These are phyloP conservation scores for Archivesica marissinica DNA, from an alignment of 1,140 invertebrate species.

Conservation along the genomic window DNA sequence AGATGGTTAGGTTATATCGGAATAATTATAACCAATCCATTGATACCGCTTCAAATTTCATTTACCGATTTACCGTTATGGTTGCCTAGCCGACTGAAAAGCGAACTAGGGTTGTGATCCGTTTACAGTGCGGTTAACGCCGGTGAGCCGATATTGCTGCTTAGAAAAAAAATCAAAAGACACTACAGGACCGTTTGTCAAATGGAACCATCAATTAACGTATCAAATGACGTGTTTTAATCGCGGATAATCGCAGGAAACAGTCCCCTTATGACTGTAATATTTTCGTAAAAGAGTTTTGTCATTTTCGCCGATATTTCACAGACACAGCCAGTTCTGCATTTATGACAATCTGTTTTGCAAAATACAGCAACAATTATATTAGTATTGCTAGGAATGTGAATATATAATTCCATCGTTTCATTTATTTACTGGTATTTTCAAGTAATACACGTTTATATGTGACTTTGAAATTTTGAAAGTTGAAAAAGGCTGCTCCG, in stretches of 20 bases:
- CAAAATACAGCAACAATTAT: too few relatives aligned
- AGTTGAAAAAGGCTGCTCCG: too few relatives aligned
- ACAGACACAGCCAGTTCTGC: background rate
- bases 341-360: conserved; percentile 35
- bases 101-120: conserved; percentile 17
- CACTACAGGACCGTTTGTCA: conserved; percentile 23
- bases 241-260: conserved; percentile 32
- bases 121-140: conserved; percentile 44
- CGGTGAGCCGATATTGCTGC: conserved; percentile 1
- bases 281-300: background rate
- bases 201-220: conserved; percentile 49
- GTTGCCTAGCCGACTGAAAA: conserved; percentile 53
- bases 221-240: conserved; percentile 56
- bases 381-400: background rate
- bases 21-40: conserved; percentile 54
- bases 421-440: too few relatives aligned
- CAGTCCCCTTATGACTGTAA: conserved; percentile 46
- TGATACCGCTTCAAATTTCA: conserved; percentile 62
- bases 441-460: too few relatives aligned
- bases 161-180: conserved; percentile 18
- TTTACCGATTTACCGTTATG: conserved; percentile 64
- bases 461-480: too few relatives aligned
- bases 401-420: background rate
- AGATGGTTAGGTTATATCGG: conserved; percentile 43
- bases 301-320: conserved; percentile 12